These are phyloP conservation scores for Ephialtes manifestator DNA, from an alignment of 2,888 invertebrate genomes.

Conservation along the genomic window DNA sequence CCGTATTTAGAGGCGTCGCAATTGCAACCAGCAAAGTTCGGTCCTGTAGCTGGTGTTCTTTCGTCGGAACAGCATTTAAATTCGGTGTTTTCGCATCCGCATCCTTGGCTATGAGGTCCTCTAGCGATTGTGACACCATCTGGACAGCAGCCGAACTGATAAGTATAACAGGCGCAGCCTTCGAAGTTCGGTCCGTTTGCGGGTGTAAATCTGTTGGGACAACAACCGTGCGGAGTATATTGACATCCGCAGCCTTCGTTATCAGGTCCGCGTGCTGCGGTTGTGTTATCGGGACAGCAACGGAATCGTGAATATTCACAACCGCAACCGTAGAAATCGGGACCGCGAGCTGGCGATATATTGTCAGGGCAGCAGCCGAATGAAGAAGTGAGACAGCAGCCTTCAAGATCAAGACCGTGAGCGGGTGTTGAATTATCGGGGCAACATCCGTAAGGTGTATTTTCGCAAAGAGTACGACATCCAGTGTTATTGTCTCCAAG, in stretches of 20 bases:
- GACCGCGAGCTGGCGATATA: slow-evolving; percentile 93
- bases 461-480: slow-evolving; percentile 91
- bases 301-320: slow-evolving; percentile 92
- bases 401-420: slow-evolving; percentile 93
- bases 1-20: slow-evolving; percentile 93
- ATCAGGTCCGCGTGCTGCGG: slow-evolving; percentile 92
- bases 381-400: slow-evolving; percentile 91
- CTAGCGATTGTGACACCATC: slow-evolving; percentile 93
- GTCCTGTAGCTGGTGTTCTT: slow-evolving; percentile 92
- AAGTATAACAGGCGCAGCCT: slow-evolving; percentile 95
- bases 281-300: slow-evolving; percentile 95
- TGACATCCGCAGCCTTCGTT: slow-evolving; percentile 95
- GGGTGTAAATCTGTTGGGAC: slow-evolving; percentile 93
- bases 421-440: slow-evolving; percentile 94
- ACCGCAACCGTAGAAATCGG: slow-evolving; percentile 90
- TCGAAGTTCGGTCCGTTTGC: slow-evolving; percentile 92
- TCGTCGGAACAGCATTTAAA: slow-evolving; percentile 95
- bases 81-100: slow-evolving; percentile 92
- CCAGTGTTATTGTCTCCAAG: slow-evolving; percentile 91
- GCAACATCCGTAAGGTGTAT: slow-evolving; percentile 94
- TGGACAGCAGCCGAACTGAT: slow-evolving; percentile 96
- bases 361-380: slow-evolving; percentile 98
- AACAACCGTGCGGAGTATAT: slow-evolving; percentile 92
- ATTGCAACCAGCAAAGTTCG: slow-evolving; percentile 92
- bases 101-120: slow-evolving; percentile 92